Conservation (phyloP, 2,797 vertebrate genomes). For the Urosaurus nigricauda region DNA sequence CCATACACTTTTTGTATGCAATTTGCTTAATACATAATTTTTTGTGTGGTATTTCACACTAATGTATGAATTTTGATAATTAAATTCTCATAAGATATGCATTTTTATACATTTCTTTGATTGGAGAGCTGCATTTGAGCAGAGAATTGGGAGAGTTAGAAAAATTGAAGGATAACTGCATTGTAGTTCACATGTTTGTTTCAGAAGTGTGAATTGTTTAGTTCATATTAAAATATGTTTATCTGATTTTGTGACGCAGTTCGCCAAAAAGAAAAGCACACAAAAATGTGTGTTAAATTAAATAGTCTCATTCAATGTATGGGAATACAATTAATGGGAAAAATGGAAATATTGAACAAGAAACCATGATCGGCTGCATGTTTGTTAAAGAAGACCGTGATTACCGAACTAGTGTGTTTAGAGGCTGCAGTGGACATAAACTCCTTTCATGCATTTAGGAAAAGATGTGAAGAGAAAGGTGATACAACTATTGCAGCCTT, state of each 20-base stretch:
- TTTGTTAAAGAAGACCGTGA: constrained; percentile 16
- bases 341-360: constrained; percentile 40
- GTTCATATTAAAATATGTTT: not conserved
- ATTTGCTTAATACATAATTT: not conserved
- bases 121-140: not conserved
- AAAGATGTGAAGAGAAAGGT: accelerated
- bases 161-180: not conserved
- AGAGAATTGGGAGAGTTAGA: not conserved
- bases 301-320: not conserved
- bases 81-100: not conserved
- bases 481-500: constrained; percentile 30
- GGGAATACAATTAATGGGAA: not conserved
- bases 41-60: not conserved
- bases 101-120: not conserved
- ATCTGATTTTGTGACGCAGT: not conserved
- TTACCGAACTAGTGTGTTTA: constrained; percentile 4
- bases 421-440: not conserved
- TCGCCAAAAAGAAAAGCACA: not conserved
- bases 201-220: not conserved
- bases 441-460: not conserved
- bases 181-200: not conserved
- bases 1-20: not conserved
- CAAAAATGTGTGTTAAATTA: not conserved
- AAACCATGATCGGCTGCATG: constrained; percentile 21
- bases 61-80: not conserved